Evolutionary conservation across 1,140 invertebrate genomes (phyloP), one percentile per base, ranked within the genome.

Genomic region (Drosophila pseudoananassae): DNA sequence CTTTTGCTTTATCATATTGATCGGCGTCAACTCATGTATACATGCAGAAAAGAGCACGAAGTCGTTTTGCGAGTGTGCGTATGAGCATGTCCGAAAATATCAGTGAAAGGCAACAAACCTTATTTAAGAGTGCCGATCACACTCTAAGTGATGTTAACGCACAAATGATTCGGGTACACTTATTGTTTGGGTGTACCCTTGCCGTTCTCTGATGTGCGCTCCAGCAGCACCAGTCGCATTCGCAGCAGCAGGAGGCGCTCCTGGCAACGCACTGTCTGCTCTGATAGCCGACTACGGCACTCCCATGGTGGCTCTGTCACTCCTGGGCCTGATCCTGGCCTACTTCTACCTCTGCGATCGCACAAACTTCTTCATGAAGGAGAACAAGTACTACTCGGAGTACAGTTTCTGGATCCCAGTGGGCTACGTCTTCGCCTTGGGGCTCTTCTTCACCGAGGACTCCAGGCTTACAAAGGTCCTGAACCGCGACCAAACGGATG

Each of bases 301-400:
- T 0, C 92, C 95, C 0, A 92, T 97, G 31, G 93, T 93, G 7
- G 95, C 96, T 0, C 66, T 99, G 3, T 95, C 96, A 1, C 96
- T 96, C 76, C 93, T 99, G 5, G 97, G 97, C 1, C 90, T 98
- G 15, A 98, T 99, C 61, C 96, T 99, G 95, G 94, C 93, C 0
- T 99, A 98, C 90, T 99, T 98, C 93, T 98, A 98, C 91, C 92
- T 99, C 1, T 99, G 98, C 92, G 98, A 99, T 92, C 94, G 98
- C 79, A 99, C 98, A 0, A 98, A 98, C 92, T 99, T 99, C 93
- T 99, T 99, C 84, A 99, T 99, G 98, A 99, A 99, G 92, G 98
- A 99, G 93, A 99, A 99, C 92, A 99, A 99, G 92, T 98, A 98
- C 91, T 99, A 98, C 90, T 98, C 98, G 2, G 96, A 97, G 89